Evolutionary conservation across 2,113 vertebrate genomes (phyloP), one percentile per base, ranked within the genome.

Genomic region (Seriola rivoliana): DNA sequence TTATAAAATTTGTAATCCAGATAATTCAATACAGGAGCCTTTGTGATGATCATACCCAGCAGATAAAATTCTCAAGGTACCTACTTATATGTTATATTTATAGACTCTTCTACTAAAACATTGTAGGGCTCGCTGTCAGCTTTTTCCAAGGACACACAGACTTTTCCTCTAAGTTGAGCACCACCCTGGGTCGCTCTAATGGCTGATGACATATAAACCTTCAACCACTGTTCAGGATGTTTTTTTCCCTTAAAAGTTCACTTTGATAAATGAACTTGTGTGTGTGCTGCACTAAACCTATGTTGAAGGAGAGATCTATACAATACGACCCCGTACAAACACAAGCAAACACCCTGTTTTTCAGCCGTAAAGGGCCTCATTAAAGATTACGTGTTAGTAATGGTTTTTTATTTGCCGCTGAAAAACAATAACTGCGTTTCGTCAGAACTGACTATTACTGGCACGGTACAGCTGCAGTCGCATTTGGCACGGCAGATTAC

Each of bases 231-330:
- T 75, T 72, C 81, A 78, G 65, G 65, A 85, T 64, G 58, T 86
- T 87, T 84, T 84, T 82, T 59, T 25, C 32, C 55, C 68, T 77
- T 80, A 60, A 84, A 90, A 84, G 82, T 88, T 82, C 78, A 48
- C 75, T 87, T 84, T 92, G 86, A 90, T 85, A 78, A 85, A 91
- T 89, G 81, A 79, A 75, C 46, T 23, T 34, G n/a, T 52, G 81
- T 44, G 67, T 54, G 25, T 29, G 65, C 32, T 14, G 52, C 34
- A 17, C 44, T 80, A 55, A 70, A 70, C 65, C 68, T 52, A 9
- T 11, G 34, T 23, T 57, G 57, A 80, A 76, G 79, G 81, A 76
- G 29, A 86, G 14, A 80, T 86, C 80, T 29, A 25, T 40, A 57
- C 54, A 62, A 23, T 19, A 38, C 12, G 38, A 8, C 44, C 42